phyloP scores from a whole-genome alignment of 2,888 invertebrate genomes.

The Liodrosophila aerea region DNA sequence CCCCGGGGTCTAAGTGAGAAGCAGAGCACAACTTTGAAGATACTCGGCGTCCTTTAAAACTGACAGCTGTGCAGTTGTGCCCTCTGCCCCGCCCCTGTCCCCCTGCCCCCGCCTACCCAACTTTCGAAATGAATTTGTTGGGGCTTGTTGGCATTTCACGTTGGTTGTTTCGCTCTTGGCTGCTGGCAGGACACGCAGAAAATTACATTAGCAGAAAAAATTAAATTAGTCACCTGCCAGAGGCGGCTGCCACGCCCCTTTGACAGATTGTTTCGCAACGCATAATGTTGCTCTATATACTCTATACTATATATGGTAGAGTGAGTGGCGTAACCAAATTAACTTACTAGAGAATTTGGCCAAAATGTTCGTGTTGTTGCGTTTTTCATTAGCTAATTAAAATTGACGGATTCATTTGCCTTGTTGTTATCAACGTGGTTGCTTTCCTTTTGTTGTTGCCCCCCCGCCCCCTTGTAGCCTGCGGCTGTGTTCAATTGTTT shows the following conservation, averaged over 20 bases:
- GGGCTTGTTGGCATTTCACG: slow-evolving; percentile 24
- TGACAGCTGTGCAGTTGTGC: slow-evolving; percentile 33
- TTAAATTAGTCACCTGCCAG: slow-evolving; percentile 54
- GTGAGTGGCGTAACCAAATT: slow-evolving; percentile 33
- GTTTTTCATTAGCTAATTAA: slow-evolving; percentile 71
- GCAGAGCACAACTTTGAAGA: slow-evolving; percentile 1
- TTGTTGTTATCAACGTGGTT: slow-evolving; percentile 43
- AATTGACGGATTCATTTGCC: slow-evolving; percentile 62
- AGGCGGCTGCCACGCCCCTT: slow-evolving; percentile 26
- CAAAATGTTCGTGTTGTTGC: slow-evolving; percentile 32
- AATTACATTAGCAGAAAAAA: slow-evolving; percentile 58
- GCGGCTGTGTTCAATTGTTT: slow-evolving; percentile 32
- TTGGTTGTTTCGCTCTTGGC: slow-evolving; percentile 10
- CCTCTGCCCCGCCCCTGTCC: no score
- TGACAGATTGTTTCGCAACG: slow-evolving; percentile 34
- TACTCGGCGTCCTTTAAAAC: slow-evolving; percentile 24
- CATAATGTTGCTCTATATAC: slow-evolving; percentile 35
- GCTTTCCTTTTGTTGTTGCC: slow-evolving; percentile 9
- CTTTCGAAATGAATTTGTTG: background rate
- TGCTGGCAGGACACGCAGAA: slow-evolving; percentile 31
- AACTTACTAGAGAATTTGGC: slow-evolving; percentile 38
- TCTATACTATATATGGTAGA: background rate
- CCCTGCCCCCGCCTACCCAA: background rate
- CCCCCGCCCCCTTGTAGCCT: slow-evolving; percentile 14
- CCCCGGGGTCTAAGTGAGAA: slow-evolving; percentile 17